Evolutionary conservation across 2,797 vertebrate genomes (phyloP).

Genomic region (Apogon talboti): DNA sequence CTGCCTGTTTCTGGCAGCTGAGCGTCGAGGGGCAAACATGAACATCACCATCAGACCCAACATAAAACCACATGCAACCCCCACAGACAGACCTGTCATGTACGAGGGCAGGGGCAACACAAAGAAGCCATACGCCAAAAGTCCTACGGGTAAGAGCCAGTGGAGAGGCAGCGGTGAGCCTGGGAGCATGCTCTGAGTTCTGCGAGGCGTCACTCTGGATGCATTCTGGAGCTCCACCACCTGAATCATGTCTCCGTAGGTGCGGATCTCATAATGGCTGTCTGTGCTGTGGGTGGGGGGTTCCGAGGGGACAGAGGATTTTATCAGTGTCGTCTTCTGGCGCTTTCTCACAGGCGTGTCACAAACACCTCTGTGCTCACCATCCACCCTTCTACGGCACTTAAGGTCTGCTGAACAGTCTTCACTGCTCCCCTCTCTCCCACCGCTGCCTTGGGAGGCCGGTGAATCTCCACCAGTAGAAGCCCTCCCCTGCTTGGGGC

Average conservation of each 20-base stretch:
- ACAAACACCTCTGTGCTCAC: constrained; percentile 46
- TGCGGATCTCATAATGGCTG: constrained; percentile 81
- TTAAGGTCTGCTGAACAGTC: constrained; percentile 41
- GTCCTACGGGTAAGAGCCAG: constrained; percentile 81
- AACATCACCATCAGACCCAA: constrained; percentile 85
- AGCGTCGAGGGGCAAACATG: constrained; percentile 69
- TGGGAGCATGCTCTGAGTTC: constrained; percentile 14
- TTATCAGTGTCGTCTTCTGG: constrained; percentile 41
- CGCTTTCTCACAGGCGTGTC: constrained; percentile 60
- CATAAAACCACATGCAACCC: constrained; percentile 85
- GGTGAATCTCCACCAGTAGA: constrained; percentile 59
- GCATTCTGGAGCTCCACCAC: constrained; percentile 78
- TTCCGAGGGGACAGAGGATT: constrained; percentile 50
- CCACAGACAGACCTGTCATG: constrained; percentile 85
- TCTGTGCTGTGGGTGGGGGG: constrained; percentile 37
- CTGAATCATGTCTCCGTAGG: constrained; percentile 83
- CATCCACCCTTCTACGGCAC: constrained; percentile 53
- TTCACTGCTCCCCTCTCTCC: constrained; percentile 40
- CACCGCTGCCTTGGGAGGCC: constrained; percentile 39
- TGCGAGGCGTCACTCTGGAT: constrained; percentile 10
- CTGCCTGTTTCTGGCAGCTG: constrained; percentile 16
- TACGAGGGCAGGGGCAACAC: constrained; percentile 88
- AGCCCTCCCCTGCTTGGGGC: constrained; percentile 69
- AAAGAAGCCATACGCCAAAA: constrained; percentile 87
- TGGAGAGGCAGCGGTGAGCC: constrained; percentile 74